Evolutionary conservation across 2,113 vertebrate species (phyloP).

Genomic region (Terrapene triunguis): DNA sequence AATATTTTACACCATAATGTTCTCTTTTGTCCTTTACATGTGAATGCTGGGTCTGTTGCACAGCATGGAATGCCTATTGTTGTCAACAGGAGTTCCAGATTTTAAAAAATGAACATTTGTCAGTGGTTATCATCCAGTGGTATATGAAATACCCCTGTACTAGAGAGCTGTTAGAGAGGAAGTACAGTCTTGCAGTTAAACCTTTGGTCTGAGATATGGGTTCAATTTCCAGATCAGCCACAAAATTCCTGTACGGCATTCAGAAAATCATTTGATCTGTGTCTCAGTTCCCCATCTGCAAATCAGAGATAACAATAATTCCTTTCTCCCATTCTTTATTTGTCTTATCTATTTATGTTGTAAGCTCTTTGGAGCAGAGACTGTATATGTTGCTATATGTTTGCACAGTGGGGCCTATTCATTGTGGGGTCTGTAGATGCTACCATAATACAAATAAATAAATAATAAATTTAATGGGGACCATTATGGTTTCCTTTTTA

Average conservation of each 20-base stretch:
- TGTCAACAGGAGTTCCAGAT: not conserved
- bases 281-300: not conserved
- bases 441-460: not conserved
- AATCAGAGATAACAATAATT: accelerated
- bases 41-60: not conserved
- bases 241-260: not conserved
- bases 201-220: not conserved
- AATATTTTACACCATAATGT: not conserved
- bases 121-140: not conserved
- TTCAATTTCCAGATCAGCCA: not conserved
- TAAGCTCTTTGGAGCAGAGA: not conserved
- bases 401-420: not conserved
- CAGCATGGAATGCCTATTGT: not conserved
- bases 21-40: not conserved
- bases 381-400: not conserved
- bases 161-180: not conserved
- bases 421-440: not conserved
- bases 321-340: not conserved
- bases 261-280: not conserved
- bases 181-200: not conserved
- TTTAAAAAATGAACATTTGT: not conserved
- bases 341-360: not conserved
- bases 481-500: not conserved
- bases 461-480: not conserved
- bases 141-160: not conserved